Conservation (phyloP, 2,797 vertebrate genomes). For the Hipposideros larvatus region DNA sequence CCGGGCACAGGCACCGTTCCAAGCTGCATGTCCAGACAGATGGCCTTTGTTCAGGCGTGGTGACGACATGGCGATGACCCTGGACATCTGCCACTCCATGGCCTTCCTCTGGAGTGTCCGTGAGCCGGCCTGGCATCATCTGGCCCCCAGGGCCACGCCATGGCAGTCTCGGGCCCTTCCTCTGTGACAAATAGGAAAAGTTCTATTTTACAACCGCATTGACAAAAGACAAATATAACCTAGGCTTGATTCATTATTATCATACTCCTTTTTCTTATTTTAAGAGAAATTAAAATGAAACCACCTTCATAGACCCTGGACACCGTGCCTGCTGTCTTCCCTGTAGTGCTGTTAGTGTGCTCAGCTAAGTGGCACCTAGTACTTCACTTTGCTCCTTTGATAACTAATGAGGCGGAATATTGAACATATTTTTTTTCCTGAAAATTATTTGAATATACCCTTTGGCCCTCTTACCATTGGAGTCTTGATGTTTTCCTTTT, state of each 20-base stretch:
- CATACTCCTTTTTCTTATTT: neutral
- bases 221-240: neutral
- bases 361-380: neutral
- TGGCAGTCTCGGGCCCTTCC: neutral
- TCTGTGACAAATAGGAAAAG: neutral
- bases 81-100: neutral
- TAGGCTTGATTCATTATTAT: neutral
- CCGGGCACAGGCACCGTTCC: too few relatives aligned
- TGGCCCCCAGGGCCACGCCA: neutral
- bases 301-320: neutral
- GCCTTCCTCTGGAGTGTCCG: neutral
- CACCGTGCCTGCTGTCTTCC: accelerated
- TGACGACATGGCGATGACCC: neutral
- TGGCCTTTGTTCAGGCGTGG: neutral
- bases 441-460: neutral
- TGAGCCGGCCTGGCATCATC: neutral
- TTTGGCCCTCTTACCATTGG: neutral
- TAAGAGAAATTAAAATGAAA: neutral
- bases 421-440: neutral
- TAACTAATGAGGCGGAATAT: neutral
- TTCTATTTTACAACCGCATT: neutral
- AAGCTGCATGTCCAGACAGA: neutral
- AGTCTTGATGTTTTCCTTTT: neutral
- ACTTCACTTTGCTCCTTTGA: neutral
- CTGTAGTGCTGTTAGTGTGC: too few relatives aligned